Conservation (phyloP, 92 coral and sea anemone genomes). For the Muricea muricata region DNA sequence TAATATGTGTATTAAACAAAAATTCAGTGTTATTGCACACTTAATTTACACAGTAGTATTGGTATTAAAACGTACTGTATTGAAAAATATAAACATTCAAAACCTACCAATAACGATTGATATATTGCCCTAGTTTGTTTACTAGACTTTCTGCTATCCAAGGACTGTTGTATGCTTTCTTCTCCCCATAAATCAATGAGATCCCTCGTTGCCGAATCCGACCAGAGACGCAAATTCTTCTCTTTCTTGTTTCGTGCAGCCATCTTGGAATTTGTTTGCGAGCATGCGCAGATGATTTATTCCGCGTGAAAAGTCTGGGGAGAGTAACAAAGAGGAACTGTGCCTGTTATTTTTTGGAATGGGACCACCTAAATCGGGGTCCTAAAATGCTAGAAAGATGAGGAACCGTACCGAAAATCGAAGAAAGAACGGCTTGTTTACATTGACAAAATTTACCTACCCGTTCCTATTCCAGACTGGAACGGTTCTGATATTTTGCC, state of each 20-base stretch:
- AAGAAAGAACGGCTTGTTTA: slow-evolving; percentile 6
- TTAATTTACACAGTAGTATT: too few species aligned
- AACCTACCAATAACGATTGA: not conserved
- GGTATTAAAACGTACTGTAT: too few species aligned
- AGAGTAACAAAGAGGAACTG: not conserved
- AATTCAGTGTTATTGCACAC: too few species aligned
- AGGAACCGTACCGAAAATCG: slow-evolving; percentile 5
- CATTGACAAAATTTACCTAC: not conserved
- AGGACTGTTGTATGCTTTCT: not conserved
- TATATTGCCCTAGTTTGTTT: not conserved
- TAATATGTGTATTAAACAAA: too few species aligned
- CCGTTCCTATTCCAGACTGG: not conserved
- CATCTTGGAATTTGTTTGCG: not conserved
- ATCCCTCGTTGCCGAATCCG: not conserved
- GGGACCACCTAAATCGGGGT: not conserved
- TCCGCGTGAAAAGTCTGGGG: not conserved
- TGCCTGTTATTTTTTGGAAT: not conserved
- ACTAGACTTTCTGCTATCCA: not conserved
- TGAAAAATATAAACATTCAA: too few species aligned
- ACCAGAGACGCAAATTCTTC: not conserved
- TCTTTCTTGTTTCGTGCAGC: not conserved
- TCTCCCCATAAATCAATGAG: not conserved
- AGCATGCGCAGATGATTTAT: not conserved
- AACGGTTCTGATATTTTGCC: slow-evolving; percentile 6
- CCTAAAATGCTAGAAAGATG: not conserved